Evolutionary conservation across 2,113 vertebrate species (phyloP).

Genomic region (Prunella himalayana): DNA sequence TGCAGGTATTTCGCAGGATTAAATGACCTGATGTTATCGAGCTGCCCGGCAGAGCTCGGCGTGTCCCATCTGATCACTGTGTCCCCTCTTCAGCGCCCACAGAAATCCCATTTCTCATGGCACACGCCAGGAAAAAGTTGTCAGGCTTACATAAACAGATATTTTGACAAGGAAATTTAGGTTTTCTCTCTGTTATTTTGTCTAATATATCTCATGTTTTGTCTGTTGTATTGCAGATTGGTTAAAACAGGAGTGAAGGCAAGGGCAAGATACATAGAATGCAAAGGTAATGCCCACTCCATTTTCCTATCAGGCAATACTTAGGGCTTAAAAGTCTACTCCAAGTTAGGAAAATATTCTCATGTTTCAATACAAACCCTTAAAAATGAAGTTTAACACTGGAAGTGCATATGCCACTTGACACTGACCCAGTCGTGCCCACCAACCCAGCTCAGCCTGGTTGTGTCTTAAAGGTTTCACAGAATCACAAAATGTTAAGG

Average conservation of each 20-base stretch:
- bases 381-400: not conserved
- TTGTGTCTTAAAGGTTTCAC: not conserved
- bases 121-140: not conserved
- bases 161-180: slow-evolving; percentile 45
- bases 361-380: not conserved
- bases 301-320: not conserved
- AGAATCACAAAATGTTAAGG: too few relatives aligned
- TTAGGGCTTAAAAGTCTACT: not conserved
- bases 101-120: slow-evolving; percentile 18
- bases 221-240: slow-evolving; percentile 5
- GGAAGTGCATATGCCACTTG: not conserved
- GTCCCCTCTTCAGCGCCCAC: not conserved
- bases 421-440: fast-evolving
- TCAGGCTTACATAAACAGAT: slow-evolving; percentile 26
- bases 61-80: not conserved
- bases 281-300: not conserved
- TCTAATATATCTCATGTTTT: slow-evolving; percentile 53
- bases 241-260: not conserved
- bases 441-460: not conserved
- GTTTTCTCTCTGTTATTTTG: slow-evolving; percentile 18
- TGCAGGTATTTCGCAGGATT: slow-evolving; percentile 13
- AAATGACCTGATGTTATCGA: slow-evolving; percentile 29
- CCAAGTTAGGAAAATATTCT: not conserved
- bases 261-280: not conserved
- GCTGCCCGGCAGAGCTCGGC: not conserved